These are phyloP conservation scores for Ceyx cyanopectus DNA, from an alignment of 2,113 vertebrate genomes.

Conservation along the genomic window DNA sequence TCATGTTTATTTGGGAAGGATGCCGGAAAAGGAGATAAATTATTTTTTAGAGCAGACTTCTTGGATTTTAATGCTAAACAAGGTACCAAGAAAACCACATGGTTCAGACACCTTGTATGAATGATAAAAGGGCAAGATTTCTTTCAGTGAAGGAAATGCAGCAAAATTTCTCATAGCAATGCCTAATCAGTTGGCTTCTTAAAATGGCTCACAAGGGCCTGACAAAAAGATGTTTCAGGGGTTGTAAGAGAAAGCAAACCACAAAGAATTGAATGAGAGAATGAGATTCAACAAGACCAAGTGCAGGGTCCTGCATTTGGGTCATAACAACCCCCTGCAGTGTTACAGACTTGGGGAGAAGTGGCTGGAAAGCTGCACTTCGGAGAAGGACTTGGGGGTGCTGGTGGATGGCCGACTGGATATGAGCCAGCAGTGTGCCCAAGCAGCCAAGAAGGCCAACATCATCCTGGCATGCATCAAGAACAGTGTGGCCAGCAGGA, in stretches of 20 bases:
- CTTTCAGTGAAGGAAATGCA: neutral
- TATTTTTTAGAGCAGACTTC: neutral
- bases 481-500: too few species aligned
- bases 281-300: too few species aligned
- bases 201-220: fast-evolving
- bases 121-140: neutral
- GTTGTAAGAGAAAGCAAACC: neutral
- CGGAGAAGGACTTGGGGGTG: too few species aligned
- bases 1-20: neutral
- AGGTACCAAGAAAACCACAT: neutral
- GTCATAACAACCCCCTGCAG: too few species aligned
- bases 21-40: neutral
- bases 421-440: too few species aligned
- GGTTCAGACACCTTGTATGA: neutral
- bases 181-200: neutral
- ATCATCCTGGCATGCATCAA: too few species aligned
- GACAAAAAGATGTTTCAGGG: neutral
- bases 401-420: too few species aligned
- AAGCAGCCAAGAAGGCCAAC: too few species aligned
- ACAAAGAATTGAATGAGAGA: neutral
- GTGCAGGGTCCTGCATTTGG: too few species aligned
- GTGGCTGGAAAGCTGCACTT: too few species aligned
- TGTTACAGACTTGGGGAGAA: too few species aligned
- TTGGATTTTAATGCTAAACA: neutral
- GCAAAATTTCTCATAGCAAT: neutral